Evolutionary conservation across 2,888 invertebrate genomes (phyloP), one percentile per base, ranked within the genome.

Genomic region (Chironomus riparius): DNA sequence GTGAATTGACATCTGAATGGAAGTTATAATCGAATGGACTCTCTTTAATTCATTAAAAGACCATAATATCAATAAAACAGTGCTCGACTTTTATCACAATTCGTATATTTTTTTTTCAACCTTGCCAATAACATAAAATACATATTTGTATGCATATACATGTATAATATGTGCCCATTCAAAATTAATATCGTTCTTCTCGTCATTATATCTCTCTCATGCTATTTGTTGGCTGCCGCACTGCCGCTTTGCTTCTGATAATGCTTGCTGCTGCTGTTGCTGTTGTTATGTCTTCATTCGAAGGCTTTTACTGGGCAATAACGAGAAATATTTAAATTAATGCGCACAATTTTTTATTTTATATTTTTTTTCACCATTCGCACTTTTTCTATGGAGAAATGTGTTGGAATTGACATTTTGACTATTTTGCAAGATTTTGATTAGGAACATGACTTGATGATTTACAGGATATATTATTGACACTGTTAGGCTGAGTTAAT

Each of bases 11-110:
- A 73, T 47, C 28, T 73, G 56, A 71, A 71, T 71, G 62, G 73
- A 73, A 50, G 13, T 68, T 15, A n/a, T n/a, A 70, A 56, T n/a
- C 18, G 56, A 47, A 71, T 24, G 18, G 47, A 21, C 21, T 22
- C 71, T 71, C 50, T 38, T 73, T 56, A 73, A 62, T 65, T 73
- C 73, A 73, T 73, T 73, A 73, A 73, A 73, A 73, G 28, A 15
- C 73, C 15, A 73, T 73, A 56, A 56, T 56, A 38, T 65, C 62
- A 73, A 65, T 62, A 62, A 73, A 73, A 28, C 13, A 47, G 18
- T 38, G 68, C 73, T 73, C 61, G 73, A 73, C 38, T 21, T 56
- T 65, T 73, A 73, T 73, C 73, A 73, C 61, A 62, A 13, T 15
- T 21, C 21, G 47, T 47, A 47, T n/a, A n/a, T n/a, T n/a, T n/a